These are phyloP conservation scores for Trachemys scripta DNA, from an alignment of 2,113 vertebrate species.

Conservation along the genomic window DNA sequence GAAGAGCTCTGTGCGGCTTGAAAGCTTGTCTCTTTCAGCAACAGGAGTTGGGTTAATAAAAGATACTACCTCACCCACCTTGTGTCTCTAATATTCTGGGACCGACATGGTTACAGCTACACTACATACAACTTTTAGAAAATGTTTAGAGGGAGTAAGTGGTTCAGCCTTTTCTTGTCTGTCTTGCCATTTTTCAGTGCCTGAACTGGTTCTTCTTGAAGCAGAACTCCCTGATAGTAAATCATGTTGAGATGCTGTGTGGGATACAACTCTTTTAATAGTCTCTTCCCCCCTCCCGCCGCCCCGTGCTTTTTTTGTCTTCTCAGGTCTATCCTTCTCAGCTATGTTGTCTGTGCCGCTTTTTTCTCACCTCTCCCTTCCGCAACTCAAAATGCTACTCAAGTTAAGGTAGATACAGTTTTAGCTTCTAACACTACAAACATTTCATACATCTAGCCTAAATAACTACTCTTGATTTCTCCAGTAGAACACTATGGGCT, in stretches of 20 bases:
- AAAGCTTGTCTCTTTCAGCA: background rate
- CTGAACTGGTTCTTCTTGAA: background rate
- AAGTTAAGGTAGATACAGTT: background rate
- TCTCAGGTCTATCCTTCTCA: background rate
- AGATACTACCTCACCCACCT: background rate
- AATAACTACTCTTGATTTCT: background rate
- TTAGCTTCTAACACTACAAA: background rate
- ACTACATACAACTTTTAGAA: background rate
- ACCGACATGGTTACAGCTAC: background rate
- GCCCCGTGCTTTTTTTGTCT: background rate
- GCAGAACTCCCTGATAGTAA: accelerated
- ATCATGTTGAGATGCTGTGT: background rate
- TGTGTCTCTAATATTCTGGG: background rate
- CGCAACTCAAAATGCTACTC: background rate
- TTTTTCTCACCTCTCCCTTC: background rate
- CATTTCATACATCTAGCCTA: accelerated
- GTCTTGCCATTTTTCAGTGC: accelerated
- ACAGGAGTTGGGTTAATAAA: background rate
- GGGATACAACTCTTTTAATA: constrained; percentile 33
- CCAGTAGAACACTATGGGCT: background rate
- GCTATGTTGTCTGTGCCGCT: accelerated
- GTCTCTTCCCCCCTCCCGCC: background rate
- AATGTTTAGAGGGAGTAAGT: accelerated
- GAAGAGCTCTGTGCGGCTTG: background rate
- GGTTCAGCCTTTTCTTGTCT: accelerated